A percentile compares a stretch with the other conserved stretches of the same genome.
Evolutionary conservation across 2,113 vertebrate species (phyloP).

Genomic region (Chaetura pelagica): DNA sequence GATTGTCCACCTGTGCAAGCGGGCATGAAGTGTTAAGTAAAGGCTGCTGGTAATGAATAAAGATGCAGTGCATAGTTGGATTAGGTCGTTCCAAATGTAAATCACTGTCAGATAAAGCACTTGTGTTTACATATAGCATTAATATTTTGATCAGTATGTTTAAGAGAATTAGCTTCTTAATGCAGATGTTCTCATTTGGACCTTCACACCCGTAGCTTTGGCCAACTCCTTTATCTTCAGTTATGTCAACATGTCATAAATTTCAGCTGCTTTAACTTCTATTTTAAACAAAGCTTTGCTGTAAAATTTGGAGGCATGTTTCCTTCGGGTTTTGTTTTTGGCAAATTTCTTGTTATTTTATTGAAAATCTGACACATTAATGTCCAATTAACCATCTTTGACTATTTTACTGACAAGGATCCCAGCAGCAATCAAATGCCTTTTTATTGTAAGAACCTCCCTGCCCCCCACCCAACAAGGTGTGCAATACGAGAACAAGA

Average conservation of each 20-base stretch:
- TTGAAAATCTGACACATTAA: slow-evolving; percentile 78
- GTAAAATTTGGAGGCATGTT: slow-evolving; percentile 69
- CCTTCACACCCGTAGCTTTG: slow-evolving; percentile 74
- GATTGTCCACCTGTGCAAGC: slow-evolving; percentile 89
- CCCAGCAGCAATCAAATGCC: slow-evolving; percentile 49
- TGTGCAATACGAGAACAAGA: slow-evolving; percentile 64
- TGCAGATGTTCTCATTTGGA: slow-evolving; percentile 83
- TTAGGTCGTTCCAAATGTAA: slow-evolving; percentile 86
- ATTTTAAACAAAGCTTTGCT: slow-evolving; percentile 80
- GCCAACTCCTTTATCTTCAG: slow-evolving; percentile 78
- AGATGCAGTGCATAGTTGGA: slow-evolving; percentile 79
- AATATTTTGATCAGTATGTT: slow-evolving; percentile 92
- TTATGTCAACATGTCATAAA: slow-evolving; percentile 86
- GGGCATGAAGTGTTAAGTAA: slow-evolving; percentile 86
- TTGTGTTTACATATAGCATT: slow-evolving; percentile 85
- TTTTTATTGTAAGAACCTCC: slow-evolving; percentile 45
- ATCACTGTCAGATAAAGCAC: slow-evolving; percentile 86
- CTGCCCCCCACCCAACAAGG: slow-evolving; percentile 27
- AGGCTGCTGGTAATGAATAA: slow-evolving; percentile 86
- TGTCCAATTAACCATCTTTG: slow-evolving; percentile 74
- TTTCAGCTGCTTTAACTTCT: slow-evolving; percentile 73
- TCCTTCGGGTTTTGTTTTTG: slow-evolving; percentile 75
- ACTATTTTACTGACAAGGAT: slow-evolving; percentile 72
- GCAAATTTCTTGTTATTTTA: slow-evolving; percentile 75
- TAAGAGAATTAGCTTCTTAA: slow-evolving; percentile 89